Evolutionary conservation across 2,113 vertebrate species (phyloP).

Genomic region (Prolemur simus): DNA sequence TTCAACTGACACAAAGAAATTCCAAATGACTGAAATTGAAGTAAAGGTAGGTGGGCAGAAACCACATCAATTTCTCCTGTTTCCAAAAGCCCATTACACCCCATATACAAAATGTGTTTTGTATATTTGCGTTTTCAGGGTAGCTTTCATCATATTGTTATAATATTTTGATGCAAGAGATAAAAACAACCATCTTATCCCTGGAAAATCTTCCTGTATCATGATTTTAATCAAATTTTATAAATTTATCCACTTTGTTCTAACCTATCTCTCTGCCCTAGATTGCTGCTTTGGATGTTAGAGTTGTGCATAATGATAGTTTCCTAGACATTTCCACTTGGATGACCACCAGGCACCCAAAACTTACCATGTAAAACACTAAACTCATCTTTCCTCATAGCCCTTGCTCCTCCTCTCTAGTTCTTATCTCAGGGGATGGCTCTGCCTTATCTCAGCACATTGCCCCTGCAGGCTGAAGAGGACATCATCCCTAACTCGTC

Average conservation of each 20-base stretch:
- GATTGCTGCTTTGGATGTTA: neutral
- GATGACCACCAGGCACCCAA: neutral
- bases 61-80: too few species aligned
- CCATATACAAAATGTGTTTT: too few species aligned
- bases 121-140: too few species aligned
- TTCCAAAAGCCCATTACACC: too few species aligned
- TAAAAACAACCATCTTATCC: too few species aligned
- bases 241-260: neutral
- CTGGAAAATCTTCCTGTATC: too few species aligned
- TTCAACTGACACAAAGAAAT: neutral
- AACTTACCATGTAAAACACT: neutral
- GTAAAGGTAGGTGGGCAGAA: too few species aligned
- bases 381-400: neutral
- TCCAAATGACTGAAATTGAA: neutral
- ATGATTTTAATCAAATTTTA: neutral
- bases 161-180: too few species aligned
- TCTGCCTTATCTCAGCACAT: too few species aligned
- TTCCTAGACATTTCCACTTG: neutral
- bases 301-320: neutral
- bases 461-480: accelerated
- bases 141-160: too few species aligned
- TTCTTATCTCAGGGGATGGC: neutral
- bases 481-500: neutral
- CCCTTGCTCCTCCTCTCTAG: neutral
- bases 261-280: neutral